A percentile compares a stretch with the other conserved stretches of the same genome.
phyloP scores from a whole-genome alignment of 1,140 invertebrate genomes.

The Eumeta japonica region DNA sequence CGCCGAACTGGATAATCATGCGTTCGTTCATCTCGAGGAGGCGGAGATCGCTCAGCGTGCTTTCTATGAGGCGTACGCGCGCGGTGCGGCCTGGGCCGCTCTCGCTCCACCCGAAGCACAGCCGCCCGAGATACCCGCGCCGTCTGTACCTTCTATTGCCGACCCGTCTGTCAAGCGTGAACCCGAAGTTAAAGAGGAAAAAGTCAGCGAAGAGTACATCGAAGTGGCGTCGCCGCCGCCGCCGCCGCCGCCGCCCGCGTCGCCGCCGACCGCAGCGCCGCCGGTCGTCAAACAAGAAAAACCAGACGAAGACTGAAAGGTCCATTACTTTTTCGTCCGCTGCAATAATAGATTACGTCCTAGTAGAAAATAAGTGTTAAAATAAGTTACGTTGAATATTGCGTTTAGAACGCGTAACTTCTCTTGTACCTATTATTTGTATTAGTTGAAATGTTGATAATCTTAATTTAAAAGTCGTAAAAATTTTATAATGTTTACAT shows the following conservation, averaged over 20 bases:
- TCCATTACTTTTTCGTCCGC: constrained; percentile 38
- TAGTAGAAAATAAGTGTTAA: constrained; percentile 36
- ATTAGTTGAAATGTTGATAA: constrained; percentile 31
- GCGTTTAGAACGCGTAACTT: constrained; percentile 52
- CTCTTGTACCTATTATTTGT: constrained; percentile 24
- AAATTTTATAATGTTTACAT: constrained; percentile 50
- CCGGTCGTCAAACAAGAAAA: constrained; percentile 36
- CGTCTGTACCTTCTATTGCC: neutral
- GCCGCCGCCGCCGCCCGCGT: constrained; percentile 12
- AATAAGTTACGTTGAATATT: constrained; percentile 32
- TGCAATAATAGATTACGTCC: constrained; percentile 57
- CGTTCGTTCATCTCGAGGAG: constrained; percentile 59
- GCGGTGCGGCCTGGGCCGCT: constrained; percentile 44
- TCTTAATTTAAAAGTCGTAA: constrained; percentile 26
- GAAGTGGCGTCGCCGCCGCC: constrained; percentile 41
- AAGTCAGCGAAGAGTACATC: constrained; percentile 40
- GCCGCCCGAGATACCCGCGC: constrained; percentile 9
- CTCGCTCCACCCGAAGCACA: constrained; percentile 27
- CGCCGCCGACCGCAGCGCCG: constrained; percentile 13
- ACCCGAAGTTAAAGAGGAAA: constrained; percentile 44
- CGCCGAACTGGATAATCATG: constrained; percentile 87
- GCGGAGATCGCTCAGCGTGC: constrained; percentile 47
- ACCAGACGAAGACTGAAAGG: constrained; percentile 34
- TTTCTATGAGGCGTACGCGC: constrained; percentile 47
- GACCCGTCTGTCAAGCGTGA: constrained; percentile 26